These are phyloP conservation scores for Alethe castanea DNA, from an alignment of 2,113 vertebrate genomes.

Conservation along the genomic window DNA sequence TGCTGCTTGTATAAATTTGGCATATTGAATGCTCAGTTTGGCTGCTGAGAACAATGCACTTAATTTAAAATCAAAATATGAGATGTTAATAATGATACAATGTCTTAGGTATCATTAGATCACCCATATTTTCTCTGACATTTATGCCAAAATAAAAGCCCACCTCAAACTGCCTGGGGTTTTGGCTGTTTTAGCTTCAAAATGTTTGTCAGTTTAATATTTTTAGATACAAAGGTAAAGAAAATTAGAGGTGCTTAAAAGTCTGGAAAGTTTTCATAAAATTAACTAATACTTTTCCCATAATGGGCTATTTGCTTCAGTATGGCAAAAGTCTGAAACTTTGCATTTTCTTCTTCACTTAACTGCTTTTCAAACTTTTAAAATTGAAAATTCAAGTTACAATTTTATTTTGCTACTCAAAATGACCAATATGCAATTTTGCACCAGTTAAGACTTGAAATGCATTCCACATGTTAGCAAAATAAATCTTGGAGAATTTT, in stretches of 20 bases:
- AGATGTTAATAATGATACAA: background rate
- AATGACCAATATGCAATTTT: background rate
- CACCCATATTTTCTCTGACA: background rate
- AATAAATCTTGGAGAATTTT: background rate
- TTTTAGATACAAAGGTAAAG: background rate
- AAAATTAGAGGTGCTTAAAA: background rate
- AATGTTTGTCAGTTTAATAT: background rate
- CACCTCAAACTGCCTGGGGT: accelerated
- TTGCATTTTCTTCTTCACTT: background rate
- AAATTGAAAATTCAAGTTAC: background rate
- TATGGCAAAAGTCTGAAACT: background rate
- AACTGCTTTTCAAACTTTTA: background rate
- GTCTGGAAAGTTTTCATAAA: background rate
- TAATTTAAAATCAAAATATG: background rate
- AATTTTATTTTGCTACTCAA: background rate
- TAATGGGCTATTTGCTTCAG: background rate
- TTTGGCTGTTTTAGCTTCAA: background rate
- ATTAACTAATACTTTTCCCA: background rate
- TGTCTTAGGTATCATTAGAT: background rate
- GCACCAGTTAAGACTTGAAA: background rate
- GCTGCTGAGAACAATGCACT: background rate
- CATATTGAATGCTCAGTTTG: background rate
- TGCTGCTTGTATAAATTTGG: background rate
- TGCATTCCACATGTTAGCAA: background rate
- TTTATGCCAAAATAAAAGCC: background rate